phyloP scores from a whole-genome alignment of 2,113 vertebrate species.

The Coregonus clupeaformis region DNA sequence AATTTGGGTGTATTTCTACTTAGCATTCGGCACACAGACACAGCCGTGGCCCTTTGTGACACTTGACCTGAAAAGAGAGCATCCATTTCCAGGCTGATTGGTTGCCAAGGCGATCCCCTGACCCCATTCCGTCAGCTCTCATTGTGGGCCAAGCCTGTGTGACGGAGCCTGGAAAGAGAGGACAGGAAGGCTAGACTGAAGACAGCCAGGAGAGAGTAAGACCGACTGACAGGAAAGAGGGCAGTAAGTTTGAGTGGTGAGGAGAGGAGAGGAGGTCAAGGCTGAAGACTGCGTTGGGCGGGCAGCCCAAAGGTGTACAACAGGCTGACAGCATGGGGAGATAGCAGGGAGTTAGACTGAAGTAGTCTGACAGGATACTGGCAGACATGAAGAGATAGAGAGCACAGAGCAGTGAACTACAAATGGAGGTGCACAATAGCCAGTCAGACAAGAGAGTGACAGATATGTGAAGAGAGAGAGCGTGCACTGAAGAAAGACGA shows the following conservation, averaged over 20 bases:
- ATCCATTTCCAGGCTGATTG: slow-evolving; percentile 44
- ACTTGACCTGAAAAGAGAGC: slow-evolving; percentile 49
- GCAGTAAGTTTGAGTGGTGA: not conserved
- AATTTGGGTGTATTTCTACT: too few relatives aligned
- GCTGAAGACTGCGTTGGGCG: not conserved
- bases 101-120: slow-evolving; percentile 41
- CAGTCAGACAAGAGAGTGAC: too few relatives aligned
- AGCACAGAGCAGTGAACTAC: too few relatives aligned
- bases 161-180: slow-evolving; percentile 6
- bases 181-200: slow-evolving; percentile 1
- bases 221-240: slow-evolving; percentile 1
- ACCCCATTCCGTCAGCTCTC: slow-evolving; percentile 55
- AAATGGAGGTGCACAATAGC: too few relatives aligned
- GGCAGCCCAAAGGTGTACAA: not conserved
- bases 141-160: slow-evolving; percentile 15
- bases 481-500: too few relatives aligned
- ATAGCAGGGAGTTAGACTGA: too few relatives aligned
- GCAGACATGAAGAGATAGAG: too few relatives aligned
- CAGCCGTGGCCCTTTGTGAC: slow-evolving; percentile 6
- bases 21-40: too few relatives aligned
- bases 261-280: not conserved
- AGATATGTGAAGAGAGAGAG: too few relatives aligned
- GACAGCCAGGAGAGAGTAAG: not conserved
- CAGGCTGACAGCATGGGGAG: too few relatives aligned
- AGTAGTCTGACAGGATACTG: too few relatives aligned